Conservation (phyloP, 2,113 vertebrate genomes). For the Cyprinodon variegatus region DNA sequence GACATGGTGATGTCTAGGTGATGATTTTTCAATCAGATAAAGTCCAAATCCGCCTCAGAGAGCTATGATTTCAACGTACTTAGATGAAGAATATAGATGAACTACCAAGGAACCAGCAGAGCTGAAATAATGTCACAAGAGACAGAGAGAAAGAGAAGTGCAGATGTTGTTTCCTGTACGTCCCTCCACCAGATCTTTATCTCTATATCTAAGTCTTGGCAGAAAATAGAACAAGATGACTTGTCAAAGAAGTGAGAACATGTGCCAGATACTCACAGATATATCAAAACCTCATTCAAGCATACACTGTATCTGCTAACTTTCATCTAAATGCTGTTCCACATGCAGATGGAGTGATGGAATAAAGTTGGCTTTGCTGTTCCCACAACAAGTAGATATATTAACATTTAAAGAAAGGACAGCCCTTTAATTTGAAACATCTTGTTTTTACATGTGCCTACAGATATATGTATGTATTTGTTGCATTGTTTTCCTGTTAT, state of each 20-base stretch:
- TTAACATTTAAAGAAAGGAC: too few relatives aligned
- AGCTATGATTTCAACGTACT: background rate
- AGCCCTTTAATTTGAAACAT: too few relatives aligned
- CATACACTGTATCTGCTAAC: background rate
- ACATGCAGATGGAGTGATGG: background rate
- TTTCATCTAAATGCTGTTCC: background rate
- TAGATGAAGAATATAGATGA: background rate
- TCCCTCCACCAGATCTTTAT: constrained; percentile 52
- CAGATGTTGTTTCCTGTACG: constrained; percentile 43
- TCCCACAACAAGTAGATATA: background rate
- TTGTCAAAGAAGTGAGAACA: background rate
- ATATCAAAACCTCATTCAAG: background rate
- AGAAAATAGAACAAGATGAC: background rate
- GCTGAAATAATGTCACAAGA: background rate
- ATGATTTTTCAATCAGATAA: background rate
- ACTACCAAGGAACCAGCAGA: background rate
- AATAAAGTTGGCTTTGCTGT: background rate
- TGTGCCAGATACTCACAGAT: background rate
- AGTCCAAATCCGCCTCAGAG: background rate
- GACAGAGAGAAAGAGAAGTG: constrained; percentile 12
- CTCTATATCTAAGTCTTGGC: constrained; percentile 13
- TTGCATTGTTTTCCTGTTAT: too few relatives aligned
- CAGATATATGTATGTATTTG: background rate
- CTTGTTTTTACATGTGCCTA: background rate
- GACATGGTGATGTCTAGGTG: constrained; percentile 34